Base-by-base conservation (phyloP, 2,113 vertebrate genomes). In the Paradoxurus hermaphroditus region DNA sequence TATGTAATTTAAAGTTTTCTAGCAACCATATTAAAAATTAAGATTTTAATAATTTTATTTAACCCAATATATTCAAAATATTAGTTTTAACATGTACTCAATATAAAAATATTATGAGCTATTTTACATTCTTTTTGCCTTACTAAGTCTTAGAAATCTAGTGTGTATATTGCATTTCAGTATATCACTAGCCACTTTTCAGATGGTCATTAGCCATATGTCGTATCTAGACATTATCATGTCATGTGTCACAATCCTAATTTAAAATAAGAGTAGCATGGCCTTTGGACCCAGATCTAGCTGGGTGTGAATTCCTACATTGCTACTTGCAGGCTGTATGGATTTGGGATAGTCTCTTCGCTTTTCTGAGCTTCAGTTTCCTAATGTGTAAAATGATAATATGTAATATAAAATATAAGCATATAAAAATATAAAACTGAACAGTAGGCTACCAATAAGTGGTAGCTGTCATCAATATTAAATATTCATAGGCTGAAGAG, bases 341-440 rank as follows among this genome's bases (percentile, higher is more conserved):
- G 39, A 31, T 94, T 96, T 65, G 36, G 86, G 34, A 59, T 81
- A 44, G 67, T 91, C 31, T 79, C 21, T 86, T 68, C 56, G 18
- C 36, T 68, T 86, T 82, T 77, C 44, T 88, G 65, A 95, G 73
- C 65, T 86, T 95, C 72, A 29, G 5, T 85, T 93, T 95, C 92
- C 77, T 78, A 73, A n/a, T 62, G 5, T 90, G 13, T 86, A 85
- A 86, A 73, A 65, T 63, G 14, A 75, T 94, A 73, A 49, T 56
- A 44, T 49, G 3, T n/a, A 49, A 65, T 49, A 5, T 77, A 86
- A 88, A 82, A 68, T 53, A 62, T 72, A 83, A 94, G 78, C 36
- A 49, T 53, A 68, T 72, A 78, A 70, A 72, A 70, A 62, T 44
- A 31, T 44, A 51, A 95, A 88, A 31, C 62, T 10, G 41, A 59